Percentiles rank a stretch among this genome's conserved stretches.
Conservation (phyloP, 2,888 invertebrate species). For the Anoncus sp. region DNA sequence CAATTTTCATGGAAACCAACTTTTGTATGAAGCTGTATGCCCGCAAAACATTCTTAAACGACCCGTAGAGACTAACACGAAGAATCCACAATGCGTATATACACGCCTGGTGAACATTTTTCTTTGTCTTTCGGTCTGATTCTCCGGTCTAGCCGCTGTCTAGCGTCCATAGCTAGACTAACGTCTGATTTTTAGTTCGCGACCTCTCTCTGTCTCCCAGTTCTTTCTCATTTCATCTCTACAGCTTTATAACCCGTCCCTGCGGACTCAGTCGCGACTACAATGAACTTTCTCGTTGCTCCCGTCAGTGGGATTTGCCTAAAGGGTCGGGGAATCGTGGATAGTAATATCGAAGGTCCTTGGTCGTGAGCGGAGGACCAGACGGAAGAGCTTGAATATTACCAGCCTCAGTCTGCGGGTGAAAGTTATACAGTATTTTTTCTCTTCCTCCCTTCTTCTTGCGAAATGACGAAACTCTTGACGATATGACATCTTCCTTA, state of each 20-base stretch:
- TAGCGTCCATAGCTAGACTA: slow-evolving; percentile 36
- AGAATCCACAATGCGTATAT: slow-evolving; percentile 26
- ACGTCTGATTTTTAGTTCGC: slow-evolving; percentile 30
- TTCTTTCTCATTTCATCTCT: slow-evolving; percentile 39
- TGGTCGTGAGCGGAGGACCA: slow-evolving; percentile 21
- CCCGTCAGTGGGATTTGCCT: slow-evolving; percentile 32
- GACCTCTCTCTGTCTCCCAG: slow-evolving; percentile 20
- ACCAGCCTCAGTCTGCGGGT: slow-evolving; percentile 19
- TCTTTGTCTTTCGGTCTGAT: slow-evolving; percentile 50
- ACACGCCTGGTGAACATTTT: slow-evolving; percentile 47
- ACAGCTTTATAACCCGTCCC: slow-evolving; percentile 42
- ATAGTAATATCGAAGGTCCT: slow-evolving; percentile 54
- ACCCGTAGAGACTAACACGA: slow-evolving; percentile 35
- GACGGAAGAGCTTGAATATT: slow-evolving; percentile 32
- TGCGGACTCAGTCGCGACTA: slow-evolving; percentile 50
- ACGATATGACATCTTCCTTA: neutral
- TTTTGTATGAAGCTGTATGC: neutral
- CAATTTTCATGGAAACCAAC: neutral
- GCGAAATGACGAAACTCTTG: slow-evolving; percentile 1
- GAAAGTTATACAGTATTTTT: slow-evolving; percentile 12
- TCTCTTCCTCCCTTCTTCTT: neutral
- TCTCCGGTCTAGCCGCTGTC: slow-evolving; percentile 55
- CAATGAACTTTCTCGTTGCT: slow-evolving; percentile 58
- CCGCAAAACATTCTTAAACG: slow-evolving; percentile 35
- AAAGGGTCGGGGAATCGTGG: slow-evolving; percentile 36